Base-by-base conservation (phyloP, 2,797 vertebrate species). In the Petrocephalus sullivani region DNA sequence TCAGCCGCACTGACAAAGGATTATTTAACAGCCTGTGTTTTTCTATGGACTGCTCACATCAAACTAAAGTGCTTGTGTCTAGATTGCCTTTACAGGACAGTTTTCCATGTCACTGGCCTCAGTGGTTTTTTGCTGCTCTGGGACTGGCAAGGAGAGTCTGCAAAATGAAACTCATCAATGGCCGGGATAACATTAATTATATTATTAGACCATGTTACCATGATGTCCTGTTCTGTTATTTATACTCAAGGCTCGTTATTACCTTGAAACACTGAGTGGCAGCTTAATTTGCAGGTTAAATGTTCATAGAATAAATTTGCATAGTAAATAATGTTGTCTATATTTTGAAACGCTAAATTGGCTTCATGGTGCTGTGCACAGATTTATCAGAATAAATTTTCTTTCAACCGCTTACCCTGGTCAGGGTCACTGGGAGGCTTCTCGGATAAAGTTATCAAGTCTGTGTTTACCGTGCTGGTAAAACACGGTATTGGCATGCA, bases 271-370 rank as follows among this genome's bases (percentile, higher is more conserved):
- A 81, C 75, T 49, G 75, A 81, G 75, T 81, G 41, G 41, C 75
- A 81, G 75, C 19, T 46, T 81, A 49, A 81, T 41, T 41, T 81
- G 37, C 64, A 16, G 75, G 75, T 49, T 81, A 81, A 41, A 49
- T 81, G 75, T 81, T 81, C 19, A 41, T 81, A 49, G 75, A 49
- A 49, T 81, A 49, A 81, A 81, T 81, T 81, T 46, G 75, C 75
- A 81, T n/a, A 28, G 75, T 49, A 81, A 81, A 81, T 78, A n/a
- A 78, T n/a, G 75, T 78, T 49, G 37, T 81, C 41, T 81, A n/a
- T 81, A 81, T 81, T 81, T 81, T 81, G 28, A 71, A 71, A 81
- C 71, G 7, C 19, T 81, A 41, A 81, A 81, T 81, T 81, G 28
- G 75, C 75, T 81, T 81, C 75, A 41, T 81, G 75, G 41, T 81